Conservation (phyloP, 2,113 vertebrate genomes). For the Chinchilla lanigera region DNA sequence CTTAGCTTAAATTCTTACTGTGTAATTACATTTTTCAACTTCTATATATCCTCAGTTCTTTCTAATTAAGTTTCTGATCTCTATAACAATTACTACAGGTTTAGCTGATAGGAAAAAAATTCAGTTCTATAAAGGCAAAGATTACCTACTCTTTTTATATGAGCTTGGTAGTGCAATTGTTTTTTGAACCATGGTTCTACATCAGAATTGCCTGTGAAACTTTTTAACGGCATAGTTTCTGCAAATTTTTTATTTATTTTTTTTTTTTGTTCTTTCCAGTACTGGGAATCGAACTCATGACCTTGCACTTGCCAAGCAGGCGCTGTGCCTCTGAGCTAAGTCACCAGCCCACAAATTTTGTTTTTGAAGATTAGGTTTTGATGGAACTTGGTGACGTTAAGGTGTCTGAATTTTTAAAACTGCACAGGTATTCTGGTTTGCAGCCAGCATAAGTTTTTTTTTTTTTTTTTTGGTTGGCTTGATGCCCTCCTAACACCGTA, state of each 20-base stretch:
- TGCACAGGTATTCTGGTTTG: not conserved
- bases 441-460: not conserved
- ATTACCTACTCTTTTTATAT: not conserved
- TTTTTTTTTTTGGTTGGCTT: not conserved
- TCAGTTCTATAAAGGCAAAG: conserved; percentile 15
- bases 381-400: not conserved
- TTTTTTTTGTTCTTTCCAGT: too few relatives aligned
- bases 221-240: not conserved
- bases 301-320: too few relatives aligned
- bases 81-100: not conserved
- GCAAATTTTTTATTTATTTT: too few relatives aligned
- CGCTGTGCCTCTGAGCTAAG: too few relatives aligned
- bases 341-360: not conserved
- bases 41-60: conserved; percentile 23
- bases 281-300: too few relatives aligned
- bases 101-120: not conserved
- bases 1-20: conserved; percentile 4
- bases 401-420: not conserved
- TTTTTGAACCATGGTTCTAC: not conserved
- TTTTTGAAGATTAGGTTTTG: not conserved
- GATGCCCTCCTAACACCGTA: not conserved
- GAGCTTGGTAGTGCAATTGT: not conserved
- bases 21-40: conserved; percentile 26
- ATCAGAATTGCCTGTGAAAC: conserved; percentile 30
- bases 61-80: conserved; percentile 31